phyloP scores from a whole-genome alignment of 2,113 vertebrate genomes.

The Cathartes aura region DNA sequence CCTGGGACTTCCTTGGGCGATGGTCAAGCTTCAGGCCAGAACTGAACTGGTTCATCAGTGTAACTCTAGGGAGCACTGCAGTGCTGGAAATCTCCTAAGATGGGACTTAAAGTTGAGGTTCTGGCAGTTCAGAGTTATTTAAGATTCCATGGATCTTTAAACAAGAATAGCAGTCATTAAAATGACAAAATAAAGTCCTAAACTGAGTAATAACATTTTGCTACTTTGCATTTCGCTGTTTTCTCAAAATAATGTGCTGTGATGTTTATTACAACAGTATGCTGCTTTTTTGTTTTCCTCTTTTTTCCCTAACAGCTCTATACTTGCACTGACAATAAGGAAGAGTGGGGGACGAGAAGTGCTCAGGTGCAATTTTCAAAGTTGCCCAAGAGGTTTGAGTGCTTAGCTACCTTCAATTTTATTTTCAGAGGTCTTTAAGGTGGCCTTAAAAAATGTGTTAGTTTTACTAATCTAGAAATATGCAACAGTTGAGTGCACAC shows the following conservation, averaged over 20 bases:
- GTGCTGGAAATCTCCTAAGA: neutral
- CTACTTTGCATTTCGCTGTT: neutral
- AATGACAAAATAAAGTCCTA: slow-evolving; percentile 15
- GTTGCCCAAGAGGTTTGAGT: neutral
- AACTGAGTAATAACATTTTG: slow-evolving; percentile 8
- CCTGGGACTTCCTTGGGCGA: neutral
- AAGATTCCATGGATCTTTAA: neutral
- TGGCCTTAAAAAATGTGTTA: neutral
- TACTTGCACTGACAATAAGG: neutral
- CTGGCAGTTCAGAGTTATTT: neutral
- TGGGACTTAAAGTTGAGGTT: neutral
- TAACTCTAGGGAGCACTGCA: slow-evolving; percentile 27
- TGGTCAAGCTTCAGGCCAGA: neutral
- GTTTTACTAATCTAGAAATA: neutral
- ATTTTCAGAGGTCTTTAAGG: neutral
- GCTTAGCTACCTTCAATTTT: neutral
- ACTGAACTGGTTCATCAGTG: neutral
- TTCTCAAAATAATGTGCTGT: neutral
- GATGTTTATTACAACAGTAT: neutral
- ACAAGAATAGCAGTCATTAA: neutral
- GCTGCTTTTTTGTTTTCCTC: neutral
- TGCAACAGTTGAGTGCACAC: accelerated
- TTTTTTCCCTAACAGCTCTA: neutral
- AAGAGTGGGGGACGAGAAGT: neutral
- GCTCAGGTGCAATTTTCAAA: neutral